phyloP scores from a whole-genome alignment of 1,140 invertebrate genomes.

The Drosophila ogumai region DNA sequence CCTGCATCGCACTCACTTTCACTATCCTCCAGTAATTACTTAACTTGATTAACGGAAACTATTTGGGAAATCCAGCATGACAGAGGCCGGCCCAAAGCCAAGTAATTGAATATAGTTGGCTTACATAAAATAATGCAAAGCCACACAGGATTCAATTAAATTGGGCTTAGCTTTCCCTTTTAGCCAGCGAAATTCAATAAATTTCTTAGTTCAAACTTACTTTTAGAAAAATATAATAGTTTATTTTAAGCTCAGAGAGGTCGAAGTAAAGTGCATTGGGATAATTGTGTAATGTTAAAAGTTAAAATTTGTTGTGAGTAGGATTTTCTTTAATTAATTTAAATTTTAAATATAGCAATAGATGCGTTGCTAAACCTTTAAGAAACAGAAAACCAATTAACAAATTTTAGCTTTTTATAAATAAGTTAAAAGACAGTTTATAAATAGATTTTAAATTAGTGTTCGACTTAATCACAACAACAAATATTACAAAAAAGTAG shows the following conservation, averaged over 20 bases:
- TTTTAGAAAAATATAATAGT: neutral
- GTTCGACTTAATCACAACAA: neutral
- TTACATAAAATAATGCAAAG: neutral
- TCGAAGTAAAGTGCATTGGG: neutral
- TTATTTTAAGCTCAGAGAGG: no score
- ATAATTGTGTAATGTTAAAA: no score
- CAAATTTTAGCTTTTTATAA: neutral
- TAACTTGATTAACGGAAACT: constrained; percentile 13
- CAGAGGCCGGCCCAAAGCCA: neutral
- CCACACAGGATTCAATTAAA: neutral
- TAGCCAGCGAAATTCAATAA: neutral
- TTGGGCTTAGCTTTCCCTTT: neutral
- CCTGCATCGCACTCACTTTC: constrained; percentile 8
- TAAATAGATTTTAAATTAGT: no score
- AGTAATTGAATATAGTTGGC: neutral
- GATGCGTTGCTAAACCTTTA: neutral
- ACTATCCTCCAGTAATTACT: constrained; percentile 12
- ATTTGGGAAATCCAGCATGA: neutral
- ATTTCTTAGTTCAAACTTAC: neutral
- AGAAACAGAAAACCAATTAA: neutral
- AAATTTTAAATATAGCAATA: neutral
- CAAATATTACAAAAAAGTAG: neutral
- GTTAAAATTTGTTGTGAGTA: neutral
- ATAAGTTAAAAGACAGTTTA: no score
- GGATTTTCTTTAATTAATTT: neutral